Conservation (phyloP, 2,113 vertebrate genomes). For the Piprites chloris region DNA sequence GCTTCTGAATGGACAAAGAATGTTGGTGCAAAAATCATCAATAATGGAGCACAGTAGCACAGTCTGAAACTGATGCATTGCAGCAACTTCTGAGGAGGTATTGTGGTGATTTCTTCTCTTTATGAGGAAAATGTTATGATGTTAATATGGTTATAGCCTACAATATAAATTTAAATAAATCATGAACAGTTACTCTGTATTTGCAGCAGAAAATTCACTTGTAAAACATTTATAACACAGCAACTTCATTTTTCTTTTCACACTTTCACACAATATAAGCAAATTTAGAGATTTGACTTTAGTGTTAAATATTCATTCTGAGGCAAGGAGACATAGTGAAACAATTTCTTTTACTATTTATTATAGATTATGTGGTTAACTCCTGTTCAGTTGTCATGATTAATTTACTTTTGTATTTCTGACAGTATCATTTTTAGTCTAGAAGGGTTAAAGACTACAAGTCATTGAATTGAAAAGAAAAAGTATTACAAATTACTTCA, state of each 20-base stretch:
- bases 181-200: not conserved
- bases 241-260: not conserved
- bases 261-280: not conserved
- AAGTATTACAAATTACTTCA: not conserved
- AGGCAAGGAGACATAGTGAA: not conserved
- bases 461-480: not conserved
- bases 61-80: not conserved
- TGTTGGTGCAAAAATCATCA: not conserved
- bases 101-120: not conserved
- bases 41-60: not conserved
- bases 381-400: not conserved
- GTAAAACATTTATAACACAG: not conserved
- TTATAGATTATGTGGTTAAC: not conserved
- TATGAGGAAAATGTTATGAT: not conserved
- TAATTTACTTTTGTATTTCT: not conserved
- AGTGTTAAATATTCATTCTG: not conserved
- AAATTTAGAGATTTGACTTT: not conserved
- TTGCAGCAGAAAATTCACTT: not conserved
- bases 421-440: not conserved
- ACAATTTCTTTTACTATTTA: not conserved
- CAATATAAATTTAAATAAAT: not conserved
- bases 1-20: not conserved
- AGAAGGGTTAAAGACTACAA: not conserved
- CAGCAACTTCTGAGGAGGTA: not conserved
- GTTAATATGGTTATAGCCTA: not conserved